A percentile compares a stretch with the other conserved stretches of the same genome.
phyloP scores from a whole-genome alignment of 2,888 invertebrate genomes.

The Anorthoa munda region DNA sequence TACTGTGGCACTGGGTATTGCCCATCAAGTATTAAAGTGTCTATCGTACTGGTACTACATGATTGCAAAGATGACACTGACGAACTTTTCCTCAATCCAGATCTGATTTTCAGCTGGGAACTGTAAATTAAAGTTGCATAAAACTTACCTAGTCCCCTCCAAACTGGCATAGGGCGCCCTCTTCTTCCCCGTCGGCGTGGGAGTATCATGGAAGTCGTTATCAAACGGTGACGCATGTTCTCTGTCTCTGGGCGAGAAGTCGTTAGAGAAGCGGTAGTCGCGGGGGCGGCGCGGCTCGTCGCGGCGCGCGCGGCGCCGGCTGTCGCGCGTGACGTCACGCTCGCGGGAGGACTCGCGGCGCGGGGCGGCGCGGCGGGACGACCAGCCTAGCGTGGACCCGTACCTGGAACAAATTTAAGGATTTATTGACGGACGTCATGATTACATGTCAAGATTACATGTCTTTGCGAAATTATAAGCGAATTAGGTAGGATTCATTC shows the following conservation, averaged over 20 bases:
- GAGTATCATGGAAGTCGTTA: slow-evolving; percentile 90
- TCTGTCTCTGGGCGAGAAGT: slow-evolving; percentile 91
- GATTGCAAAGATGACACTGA: too few species aligned
- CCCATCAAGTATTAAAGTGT: too few species aligned
- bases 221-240: slow-evolving; percentile 91
- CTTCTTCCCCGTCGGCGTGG: slow-evolving; percentile 81
- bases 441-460: too few species aligned
- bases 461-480: too few species aligned
- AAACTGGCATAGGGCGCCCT: slow-evolving; percentile 82
- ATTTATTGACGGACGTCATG: too few species aligned
- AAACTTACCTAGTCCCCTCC: slow-evolving; percentile 83
- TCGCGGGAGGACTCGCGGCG: slow-evolving; percentile 61
- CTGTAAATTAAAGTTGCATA: too few species aligned
- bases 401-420: slow-evolving; percentile 71
- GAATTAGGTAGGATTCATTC: too few species aligned
- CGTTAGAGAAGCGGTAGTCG: slow-evolving; percentile 90
- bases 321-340: slow-evolving; percentile 69
- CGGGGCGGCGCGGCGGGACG: slow-evolving; percentile 75
- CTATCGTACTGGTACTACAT: too few species aligned
- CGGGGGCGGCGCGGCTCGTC: slow-evolving; percentile 77
- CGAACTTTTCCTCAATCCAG: too few species aligned
- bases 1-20: too few species aligned
- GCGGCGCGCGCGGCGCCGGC: slow-evolving; percentile 74
- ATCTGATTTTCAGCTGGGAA: too few species aligned
- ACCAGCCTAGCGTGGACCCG: slow-evolving; percentile 85